These are phyloP conservation scores for Geococcyx californianus DNA, from an alignment of 2,113 vertebrate species.

Conservation along the genomic window DNA sequence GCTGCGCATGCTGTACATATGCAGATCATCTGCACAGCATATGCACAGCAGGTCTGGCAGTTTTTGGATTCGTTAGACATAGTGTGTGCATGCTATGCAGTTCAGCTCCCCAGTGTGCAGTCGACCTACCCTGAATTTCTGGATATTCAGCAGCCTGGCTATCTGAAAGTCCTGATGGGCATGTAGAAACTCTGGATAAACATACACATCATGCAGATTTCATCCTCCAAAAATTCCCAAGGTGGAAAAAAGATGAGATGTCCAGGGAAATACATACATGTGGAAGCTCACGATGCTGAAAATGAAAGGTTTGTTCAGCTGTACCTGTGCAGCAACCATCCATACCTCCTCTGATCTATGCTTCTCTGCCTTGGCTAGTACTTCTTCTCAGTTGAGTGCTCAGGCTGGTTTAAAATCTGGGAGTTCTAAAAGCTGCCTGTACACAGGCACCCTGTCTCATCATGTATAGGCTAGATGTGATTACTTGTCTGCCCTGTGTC, in stretches of 20 bases:
- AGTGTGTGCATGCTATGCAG: neutral
- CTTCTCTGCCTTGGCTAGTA: neutral
- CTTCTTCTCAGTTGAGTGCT: neutral
- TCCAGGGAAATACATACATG: neutral
- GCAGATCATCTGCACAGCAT: slow-evolving; percentile 1
- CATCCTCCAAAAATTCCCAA: neutral
- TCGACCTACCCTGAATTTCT: slow-evolving; percentile 19
- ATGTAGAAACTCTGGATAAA: slow-evolving; percentile 1
- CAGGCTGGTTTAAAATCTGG: neutral
- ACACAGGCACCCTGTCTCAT: neutral
- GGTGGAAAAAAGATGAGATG: neutral
- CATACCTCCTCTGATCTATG: neutral
- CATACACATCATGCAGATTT: neutral
- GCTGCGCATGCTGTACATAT: neutral
- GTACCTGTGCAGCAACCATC: neutral
- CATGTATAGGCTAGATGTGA: neutral
- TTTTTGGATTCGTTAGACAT: neutral
- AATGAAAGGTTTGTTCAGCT: neutral
- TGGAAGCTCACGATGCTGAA: neutral
- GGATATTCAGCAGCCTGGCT: neutral
- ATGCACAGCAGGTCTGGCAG: slow-evolving; percentile 22
- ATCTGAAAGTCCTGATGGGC: neutral
- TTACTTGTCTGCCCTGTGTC: neutral
- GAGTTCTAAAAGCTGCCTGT: neutral
- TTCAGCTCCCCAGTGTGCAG: neutral